These are phyloP conservation scores for Muscicapa adusta DNA, from an alignment of 2,113 vertebrate species.

Conservation along the genomic window DNA sequence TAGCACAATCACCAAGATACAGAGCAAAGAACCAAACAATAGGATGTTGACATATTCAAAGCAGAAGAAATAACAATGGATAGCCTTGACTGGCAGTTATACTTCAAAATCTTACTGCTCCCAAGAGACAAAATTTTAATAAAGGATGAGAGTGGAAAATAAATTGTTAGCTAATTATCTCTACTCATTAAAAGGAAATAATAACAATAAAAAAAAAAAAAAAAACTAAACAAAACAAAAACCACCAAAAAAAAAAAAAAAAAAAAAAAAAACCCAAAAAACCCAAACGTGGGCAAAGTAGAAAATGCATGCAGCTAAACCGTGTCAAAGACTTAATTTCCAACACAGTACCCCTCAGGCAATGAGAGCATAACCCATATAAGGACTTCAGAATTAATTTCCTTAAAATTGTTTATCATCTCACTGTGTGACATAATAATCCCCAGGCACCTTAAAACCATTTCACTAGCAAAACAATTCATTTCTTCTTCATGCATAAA, in stretches of 20 bases:
- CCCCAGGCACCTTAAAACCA: constrained; percentile 20
- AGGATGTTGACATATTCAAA: constrained; percentile 33
- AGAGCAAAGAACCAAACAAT: constrained; percentile 7
- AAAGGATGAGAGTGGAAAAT: constrained; percentile 34
- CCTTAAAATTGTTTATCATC: constrained; percentile 47
- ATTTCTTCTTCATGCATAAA: constrained; percentile 29
- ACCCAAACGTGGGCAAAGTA: not conserved
- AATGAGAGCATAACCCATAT: not conserved
- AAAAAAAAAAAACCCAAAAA: not conserved
- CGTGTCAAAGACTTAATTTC: constrained; percentile 5
- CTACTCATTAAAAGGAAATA: constrained; percentile 12
- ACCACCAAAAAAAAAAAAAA: not conserved
- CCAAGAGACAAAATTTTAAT: constrained; percentile 20
- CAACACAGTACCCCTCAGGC: not conserved
- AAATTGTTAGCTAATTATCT: constrained; percentile 30
- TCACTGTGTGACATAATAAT: not conserved
- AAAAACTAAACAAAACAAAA: rapidly evolving
- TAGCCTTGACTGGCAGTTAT: constrained; percentile 49
- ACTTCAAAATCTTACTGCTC: constrained; percentile 37
- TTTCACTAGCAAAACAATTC: constrained; percentile 35
- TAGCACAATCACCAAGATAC: not conserved
- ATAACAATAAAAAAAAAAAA: not conserved
- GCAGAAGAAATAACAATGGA: constrained; percentile 21
- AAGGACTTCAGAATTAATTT: constrained; percentile 31
- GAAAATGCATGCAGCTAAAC: not conserved